Evolutionary conservation across 1,140 invertebrate genomes (phyloP).

Genomic region (Solenopsis invicta): DNA sequence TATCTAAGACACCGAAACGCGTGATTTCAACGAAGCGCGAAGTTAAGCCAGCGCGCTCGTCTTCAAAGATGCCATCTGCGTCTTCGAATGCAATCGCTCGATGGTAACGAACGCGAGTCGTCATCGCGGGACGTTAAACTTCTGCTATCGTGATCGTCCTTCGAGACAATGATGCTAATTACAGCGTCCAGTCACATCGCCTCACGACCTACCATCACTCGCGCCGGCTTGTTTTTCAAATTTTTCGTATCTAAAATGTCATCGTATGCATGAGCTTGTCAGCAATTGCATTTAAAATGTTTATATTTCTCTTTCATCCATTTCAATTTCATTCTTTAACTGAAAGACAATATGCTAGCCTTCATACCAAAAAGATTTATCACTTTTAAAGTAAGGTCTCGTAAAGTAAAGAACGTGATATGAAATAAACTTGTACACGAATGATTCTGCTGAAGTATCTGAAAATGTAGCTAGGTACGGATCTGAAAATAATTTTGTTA

Average conservation of each 20-base stretch:
- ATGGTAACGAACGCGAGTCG: neutral
- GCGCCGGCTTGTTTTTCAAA: neutral
- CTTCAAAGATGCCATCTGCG: neutral
- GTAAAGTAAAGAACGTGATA: too few relatives aligned
- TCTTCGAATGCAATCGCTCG: neutral
- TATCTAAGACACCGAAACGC: neutral
- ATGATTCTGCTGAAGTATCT: too few relatives aligned
- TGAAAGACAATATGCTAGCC: too few relatives aligned
- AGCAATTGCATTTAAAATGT: too few relatives aligned
- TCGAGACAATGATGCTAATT: slow-evolving; percentile 17
- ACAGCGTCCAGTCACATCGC: neutral
- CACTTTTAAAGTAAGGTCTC: too few relatives aligned
- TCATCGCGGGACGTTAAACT: slow-evolving; percentile 8
- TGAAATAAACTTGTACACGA: too few relatives aligned
- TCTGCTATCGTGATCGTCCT: neutral
- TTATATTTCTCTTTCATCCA: too few relatives aligned
- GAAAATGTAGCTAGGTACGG: too few relatives aligned
- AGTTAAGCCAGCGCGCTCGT: neutral
- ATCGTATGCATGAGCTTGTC: neutral
- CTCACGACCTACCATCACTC: neutral
- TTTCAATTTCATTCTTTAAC: too few relatives aligned
- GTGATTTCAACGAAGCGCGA: neutral
- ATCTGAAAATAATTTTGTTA: too few relatives aligned
- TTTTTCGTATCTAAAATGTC: neutral
- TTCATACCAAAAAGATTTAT: too few relatives aligned